Conservation (phyloP, 2,888 invertebrate genomes). For the Lithophane ornitopus region DNA sequence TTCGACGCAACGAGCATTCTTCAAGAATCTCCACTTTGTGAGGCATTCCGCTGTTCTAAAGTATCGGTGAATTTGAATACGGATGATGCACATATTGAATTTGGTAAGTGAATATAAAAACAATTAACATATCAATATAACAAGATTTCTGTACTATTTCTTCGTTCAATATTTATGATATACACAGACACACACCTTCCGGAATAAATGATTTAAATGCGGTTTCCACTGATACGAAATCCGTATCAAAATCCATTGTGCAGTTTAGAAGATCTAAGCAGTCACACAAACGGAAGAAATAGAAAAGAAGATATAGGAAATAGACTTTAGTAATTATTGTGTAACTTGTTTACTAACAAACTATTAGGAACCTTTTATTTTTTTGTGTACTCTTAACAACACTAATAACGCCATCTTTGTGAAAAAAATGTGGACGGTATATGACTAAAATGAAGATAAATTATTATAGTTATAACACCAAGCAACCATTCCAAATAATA, state of each 20-base stretch:
- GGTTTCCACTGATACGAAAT: too few relatives aligned
- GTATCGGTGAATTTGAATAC: conserved; percentile 14
- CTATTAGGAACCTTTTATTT: too few relatives aligned
- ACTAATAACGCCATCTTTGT: too few relatives aligned
- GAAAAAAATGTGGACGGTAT: too few relatives aligned
- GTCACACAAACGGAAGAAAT: too few relatives aligned
- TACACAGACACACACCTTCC: neutral
- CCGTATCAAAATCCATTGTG: neutral
- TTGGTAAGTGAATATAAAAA: neutral
- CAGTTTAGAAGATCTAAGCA: neutral
- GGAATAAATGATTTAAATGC: neutral
- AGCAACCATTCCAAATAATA: neutral
- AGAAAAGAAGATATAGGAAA: too few relatives aligned
- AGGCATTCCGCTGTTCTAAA: conserved; percentile 27
- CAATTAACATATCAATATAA: neutral
- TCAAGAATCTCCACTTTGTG: conserved; percentile 36
- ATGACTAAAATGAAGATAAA: too few relatives aligned
- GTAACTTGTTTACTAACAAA: too few relatives aligned
- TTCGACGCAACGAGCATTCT: conserved; percentile 38
- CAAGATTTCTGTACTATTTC: neutral
- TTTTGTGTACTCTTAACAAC: too few relatives aligned
- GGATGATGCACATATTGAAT: neutral
- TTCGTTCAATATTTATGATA: neutral
- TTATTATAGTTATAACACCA: too few relatives aligned
- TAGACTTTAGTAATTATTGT: too few relatives aligned